Conservation (phyloP, 1,140 invertebrate species). For the Macrotrachela quadricornifera region DNA sequence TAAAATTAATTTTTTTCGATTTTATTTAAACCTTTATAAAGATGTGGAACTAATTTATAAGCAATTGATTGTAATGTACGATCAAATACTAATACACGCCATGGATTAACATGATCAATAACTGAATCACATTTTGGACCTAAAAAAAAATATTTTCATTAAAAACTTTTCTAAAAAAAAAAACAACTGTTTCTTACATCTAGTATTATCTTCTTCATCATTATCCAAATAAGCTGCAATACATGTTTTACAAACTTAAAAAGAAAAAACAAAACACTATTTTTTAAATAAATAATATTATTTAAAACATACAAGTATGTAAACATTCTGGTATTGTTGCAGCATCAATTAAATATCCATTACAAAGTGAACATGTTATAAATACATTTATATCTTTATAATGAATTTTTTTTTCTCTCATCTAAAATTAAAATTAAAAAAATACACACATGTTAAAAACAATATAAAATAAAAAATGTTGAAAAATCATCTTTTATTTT, state of each 20-base stretch:
- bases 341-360: slow-evolving; percentile 33
- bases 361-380: slow-evolving; percentile 29
- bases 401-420: too few relatives aligned
- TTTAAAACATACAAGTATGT: slow-evolving; percentile 30
- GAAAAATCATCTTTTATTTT: neutral
- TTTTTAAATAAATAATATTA: neutral
- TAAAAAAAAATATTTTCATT: slow-evolving; percentile 9
- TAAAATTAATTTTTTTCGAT: too few relatives aligned
- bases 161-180: too few relatives aligned
- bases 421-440: too few relatives aligned
- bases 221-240: slow-evolving; percentile 29
- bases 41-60: slow-evolving; percentile 48
- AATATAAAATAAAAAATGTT: too few relatives aligned
- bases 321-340: slow-evolving; percentile 34
- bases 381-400: slow-evolving; percentile 1
- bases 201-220: too few relatives aligned
- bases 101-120: slow-evolving; percentile 34
- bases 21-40: slow-evolving; percentile 8
- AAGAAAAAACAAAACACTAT: slow-evolving; percentile 2
- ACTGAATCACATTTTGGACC: slow-evolving; percentile 30
- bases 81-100: slow-evolving; percentile 55
- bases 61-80: slow-evolving; percentile 96
- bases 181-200: too few relatives aligned
- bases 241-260: slow-evolving; percentile 32
- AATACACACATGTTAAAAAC: too few relatives aligned